Evolutionary conservation across 2,797 vertebrate species (phyloP).

Genomic region (Melanotaenia maccullochi): DNA sequence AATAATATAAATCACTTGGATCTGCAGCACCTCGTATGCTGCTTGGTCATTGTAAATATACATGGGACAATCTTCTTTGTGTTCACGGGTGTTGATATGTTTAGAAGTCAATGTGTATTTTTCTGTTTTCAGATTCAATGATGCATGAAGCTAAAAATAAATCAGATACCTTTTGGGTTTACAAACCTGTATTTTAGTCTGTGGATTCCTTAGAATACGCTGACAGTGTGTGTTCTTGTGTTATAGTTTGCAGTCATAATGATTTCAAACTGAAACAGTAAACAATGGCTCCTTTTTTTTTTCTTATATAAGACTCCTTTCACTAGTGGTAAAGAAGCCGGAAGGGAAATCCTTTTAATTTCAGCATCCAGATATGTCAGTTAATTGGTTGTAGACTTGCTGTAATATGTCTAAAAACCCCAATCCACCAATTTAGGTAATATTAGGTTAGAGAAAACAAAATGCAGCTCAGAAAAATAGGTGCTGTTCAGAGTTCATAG

Average conservation of each 20-base stretch:
- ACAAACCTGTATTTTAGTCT: slow-evolving; percentile 2
- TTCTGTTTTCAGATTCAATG: slow-evolving; percentile 5
- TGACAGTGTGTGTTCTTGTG: not conserved
- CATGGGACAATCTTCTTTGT: slow-evolving; percentile 10
- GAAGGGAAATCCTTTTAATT: slow-evolving; percentile 1
- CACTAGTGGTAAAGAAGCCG: not conserved
- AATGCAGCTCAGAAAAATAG: not conserved
- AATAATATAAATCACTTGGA: not conserved
- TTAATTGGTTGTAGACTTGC: not conserved
- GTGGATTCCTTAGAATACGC: slow-evolving; percentile 13
- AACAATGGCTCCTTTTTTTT: not conserved
- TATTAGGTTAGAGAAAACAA: not conserved
- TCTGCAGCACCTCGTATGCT: slow-evolving; percentile 8
- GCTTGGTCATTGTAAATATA: slow-evolving; percentile 24
- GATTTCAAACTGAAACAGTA: not conserved
- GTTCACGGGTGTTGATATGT: not conserved
- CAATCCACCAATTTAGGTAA: not conserved
- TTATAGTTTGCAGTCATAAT: not conserved
- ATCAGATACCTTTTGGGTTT: not conserved
- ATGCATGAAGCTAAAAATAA: slow-evolving; percentile 22
- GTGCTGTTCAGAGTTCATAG: not conserved
- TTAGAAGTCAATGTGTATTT: not conserved
- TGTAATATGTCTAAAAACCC: not conserved
- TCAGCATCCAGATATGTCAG: not conserved
- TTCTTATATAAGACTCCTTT: not conserved